Percentiles rank a stretch among this genome's conserved stretches.
Conservation (phyloP, 2,113 vertebrate genomes). For the Cyprinodon brontotheroides region DNA sequence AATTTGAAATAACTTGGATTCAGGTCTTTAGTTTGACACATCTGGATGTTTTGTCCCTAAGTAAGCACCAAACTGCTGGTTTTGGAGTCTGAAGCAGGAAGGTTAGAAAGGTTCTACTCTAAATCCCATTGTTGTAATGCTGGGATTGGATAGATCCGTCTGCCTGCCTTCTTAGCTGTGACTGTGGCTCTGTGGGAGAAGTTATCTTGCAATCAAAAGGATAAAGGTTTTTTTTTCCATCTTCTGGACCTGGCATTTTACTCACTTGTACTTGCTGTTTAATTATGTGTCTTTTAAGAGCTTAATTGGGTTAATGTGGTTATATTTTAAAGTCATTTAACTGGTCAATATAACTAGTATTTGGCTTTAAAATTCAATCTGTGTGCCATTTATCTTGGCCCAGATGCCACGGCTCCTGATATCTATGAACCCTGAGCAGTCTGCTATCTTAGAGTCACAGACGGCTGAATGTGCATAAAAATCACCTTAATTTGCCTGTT, state of each 20-base stretch:
- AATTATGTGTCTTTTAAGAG: no score
- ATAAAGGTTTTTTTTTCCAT: no score
- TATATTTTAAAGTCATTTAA: no score
- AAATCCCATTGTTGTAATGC: constrained; percentile 30
- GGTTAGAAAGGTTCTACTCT: constrained; percentile 18
- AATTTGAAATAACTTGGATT: neutral
- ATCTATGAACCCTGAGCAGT: constrained; percentile 61
- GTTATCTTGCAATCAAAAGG: no score
- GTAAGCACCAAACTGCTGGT: constrained; percentile 24
- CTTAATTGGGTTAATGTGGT: no score
- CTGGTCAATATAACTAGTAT: no score
- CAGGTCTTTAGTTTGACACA: neutral
- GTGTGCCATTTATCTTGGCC: constrained; percentile 44
- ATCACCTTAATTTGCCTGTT: constrained; percentile 40
- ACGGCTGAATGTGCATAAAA: constrained; percentile 81
- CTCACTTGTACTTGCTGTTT: no score
- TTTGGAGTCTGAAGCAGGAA: constrained; percentile 22
- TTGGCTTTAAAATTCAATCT: no score
- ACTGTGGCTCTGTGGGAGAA: no score
- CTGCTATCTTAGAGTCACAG: constrained; percentile 75
- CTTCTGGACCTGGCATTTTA: no score
- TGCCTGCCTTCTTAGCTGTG: neutral
- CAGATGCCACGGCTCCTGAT: constrained; percentile 66
- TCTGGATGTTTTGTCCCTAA: constrained; percentile 1
- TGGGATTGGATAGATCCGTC: constrained; percentile 41